A percentile compares a stretch with the other conserved stretches of the same genome.
Evolutionary conservation across 2,113 vertebrate genomes (phyloP).

Genomic region (Uropsilus gracilis): DNA sequence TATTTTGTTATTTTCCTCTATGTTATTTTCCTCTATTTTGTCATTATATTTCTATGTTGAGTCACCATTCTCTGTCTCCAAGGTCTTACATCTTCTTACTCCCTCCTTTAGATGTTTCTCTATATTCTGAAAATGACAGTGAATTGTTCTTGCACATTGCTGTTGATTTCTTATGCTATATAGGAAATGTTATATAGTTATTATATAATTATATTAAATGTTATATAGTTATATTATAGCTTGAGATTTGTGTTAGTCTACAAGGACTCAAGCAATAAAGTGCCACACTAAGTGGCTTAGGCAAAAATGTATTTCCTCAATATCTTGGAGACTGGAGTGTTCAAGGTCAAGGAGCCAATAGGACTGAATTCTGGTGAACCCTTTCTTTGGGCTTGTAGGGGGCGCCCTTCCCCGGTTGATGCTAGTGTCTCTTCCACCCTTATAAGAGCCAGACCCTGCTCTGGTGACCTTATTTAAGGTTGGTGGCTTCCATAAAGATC

Average conservation of each 20-base stretch:
- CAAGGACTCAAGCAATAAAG: not conserved
- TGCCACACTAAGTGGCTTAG: too few relatives aligned
- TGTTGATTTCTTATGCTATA: too few relatives aligned
- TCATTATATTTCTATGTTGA: not conserved
- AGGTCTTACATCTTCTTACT: not conserved
- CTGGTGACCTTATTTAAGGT: not conserved
- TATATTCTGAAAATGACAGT: not conserved
- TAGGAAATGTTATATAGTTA: too few relatives aligned
- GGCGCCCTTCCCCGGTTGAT: too few relatives aligned
- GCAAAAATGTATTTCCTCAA: not conserved
- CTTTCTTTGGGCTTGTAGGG: fast-evolving
- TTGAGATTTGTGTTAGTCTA: not conserved
- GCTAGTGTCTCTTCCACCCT: not conserved
- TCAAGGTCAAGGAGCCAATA: not conserved
- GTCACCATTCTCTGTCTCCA: not conserved
- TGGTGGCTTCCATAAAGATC: not conserved
- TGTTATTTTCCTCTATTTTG: not conserved
- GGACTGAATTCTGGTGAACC: not conserved
- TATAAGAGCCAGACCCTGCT: not conserved
- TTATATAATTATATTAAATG: too few relatives aligned
- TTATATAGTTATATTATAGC: too few relatives aligned
- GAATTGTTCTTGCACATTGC: not conserved
- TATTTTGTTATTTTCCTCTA: not conserved
- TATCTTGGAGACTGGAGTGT: not conserved
- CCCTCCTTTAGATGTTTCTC: not conserved